Evolutionary conservation across 2,113 vertebrate species (phyloP).

Genomic region (Cranoglanis bouderius): DNA sequence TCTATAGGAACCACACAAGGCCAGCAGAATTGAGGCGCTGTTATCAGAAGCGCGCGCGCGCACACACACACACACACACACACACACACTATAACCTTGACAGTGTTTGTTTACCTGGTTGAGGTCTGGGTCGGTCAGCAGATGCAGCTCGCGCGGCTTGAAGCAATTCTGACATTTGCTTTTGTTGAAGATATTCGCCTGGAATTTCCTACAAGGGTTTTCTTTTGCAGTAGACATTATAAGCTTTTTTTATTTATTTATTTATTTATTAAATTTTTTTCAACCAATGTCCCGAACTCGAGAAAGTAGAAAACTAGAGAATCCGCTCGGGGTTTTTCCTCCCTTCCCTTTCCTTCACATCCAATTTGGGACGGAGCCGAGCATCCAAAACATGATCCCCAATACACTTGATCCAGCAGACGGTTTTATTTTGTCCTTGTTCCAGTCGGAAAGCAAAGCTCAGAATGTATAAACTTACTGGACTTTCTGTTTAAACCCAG

Average conservation of each 20-base stretch:
- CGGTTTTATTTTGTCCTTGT: background rate
- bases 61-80: too few species aligned
- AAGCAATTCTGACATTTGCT: slow-evolving; percentile 86
- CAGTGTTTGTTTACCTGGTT: slow-evolving; percentile 69
- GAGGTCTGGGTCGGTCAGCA: slow-evolving; percentile 79
- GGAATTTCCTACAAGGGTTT: slow-evolving; percentile 80
- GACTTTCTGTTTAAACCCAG: slow-evolving; percentile 53
- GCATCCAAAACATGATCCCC: slow-evolving; percentile 58
- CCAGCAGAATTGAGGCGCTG: background rate
- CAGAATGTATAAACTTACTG: background rate
- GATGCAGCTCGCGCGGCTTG: slow-evolving; percentile 79
- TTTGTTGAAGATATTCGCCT: slow-evolving; percentile 84
- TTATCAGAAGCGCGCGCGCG: background rate
- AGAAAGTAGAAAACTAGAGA: background rate
- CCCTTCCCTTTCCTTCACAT: slow-evolving; percentile 43
- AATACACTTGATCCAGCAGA: slow-evolving; percentile 1
- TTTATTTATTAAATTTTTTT: background rate
- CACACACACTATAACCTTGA: background rate
- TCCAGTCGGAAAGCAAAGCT: background rate
- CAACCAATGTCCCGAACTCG: slow-evolving; percentile 1
- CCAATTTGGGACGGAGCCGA: slow-evolving; percentile 55
- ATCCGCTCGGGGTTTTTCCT: slow-evolving; percentile 46
- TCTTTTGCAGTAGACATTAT: slow-evolving; percentile 77
- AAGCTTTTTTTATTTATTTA: background rate
- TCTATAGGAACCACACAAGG: background rate